Conservation (phyloP, 2,113 vertebrate genomes). For the Spea multiplicata region DNA sequence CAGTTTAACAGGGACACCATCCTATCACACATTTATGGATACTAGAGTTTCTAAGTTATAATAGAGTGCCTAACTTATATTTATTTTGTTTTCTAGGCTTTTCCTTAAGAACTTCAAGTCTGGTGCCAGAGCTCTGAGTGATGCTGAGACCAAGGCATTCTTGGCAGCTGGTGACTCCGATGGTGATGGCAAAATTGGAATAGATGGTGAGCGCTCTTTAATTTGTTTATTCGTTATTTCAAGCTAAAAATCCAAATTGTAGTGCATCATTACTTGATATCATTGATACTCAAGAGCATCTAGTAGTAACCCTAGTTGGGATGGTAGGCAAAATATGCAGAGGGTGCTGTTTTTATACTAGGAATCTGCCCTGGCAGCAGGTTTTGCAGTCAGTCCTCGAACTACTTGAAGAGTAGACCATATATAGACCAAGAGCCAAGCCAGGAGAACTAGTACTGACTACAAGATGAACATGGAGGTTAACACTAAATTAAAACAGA, state of each 20-base stretch:
- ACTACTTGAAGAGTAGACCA: slow-evolving; percentile 52
- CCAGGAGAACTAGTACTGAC: neutral
- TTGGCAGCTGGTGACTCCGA: slow-evolving; percentile 71
- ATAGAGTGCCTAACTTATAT: too few relatives aligned
- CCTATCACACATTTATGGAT: too few relatives aligned
- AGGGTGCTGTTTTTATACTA: slow-evolving; percentile 31
- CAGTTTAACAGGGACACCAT: too few relatives aligned
- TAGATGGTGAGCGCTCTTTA: slow-evolving; percentile 59
- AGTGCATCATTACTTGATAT: neutral
- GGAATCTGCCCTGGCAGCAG: slow-evolving; percentile 58
- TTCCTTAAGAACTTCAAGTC: slow-evolving; percentile 76
- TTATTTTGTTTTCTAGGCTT: slow-evolving; percentile 53
- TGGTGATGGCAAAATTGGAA: slow-evolving; percentile 76
- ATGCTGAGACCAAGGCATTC: slow-evolving; percentile 68
- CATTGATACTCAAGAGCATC: slow-evolving; percentile 3
- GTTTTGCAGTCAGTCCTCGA: slow-evolving; percentile 50
- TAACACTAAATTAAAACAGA: neutral
- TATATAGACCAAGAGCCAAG: slow-evolving; percentile 7
- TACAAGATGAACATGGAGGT: neutral
- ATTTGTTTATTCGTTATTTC: neutral
- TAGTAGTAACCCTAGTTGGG: slow-evolving; percentile 57
- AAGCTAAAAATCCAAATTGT: neutral
- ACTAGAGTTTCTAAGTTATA: too few relatives aligned
- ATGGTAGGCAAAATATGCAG: slow-evolving; percentile 38
- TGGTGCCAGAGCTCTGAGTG: slow-evolving; percentile 66